phyloP scores from a whole-genome alignment of 2,888 invertebrate genomes.

The Meta bourneti region DNA sequence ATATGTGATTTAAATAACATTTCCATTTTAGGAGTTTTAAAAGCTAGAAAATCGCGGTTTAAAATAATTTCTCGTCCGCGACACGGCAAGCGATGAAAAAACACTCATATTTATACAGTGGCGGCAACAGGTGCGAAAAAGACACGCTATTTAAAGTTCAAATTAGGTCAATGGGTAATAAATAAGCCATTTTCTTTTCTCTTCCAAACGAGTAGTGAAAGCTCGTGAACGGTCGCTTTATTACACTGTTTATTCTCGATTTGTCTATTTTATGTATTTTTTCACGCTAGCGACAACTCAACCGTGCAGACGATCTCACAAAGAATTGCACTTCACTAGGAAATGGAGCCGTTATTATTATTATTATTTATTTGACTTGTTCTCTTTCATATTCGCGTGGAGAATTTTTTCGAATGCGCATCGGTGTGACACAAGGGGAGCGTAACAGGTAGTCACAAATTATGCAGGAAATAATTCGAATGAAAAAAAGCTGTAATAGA shows the following conservation, averaged over 20 bases:
- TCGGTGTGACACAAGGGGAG: conserved; percentile 8
- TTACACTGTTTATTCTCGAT: conserved; percentile 18
- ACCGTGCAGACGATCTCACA: conserved; percentile 12
- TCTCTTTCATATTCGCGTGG: conserved; percentile 19
- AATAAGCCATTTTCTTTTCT: conserved; percentile 13
- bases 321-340: conserved; percentile 29
- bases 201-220: conserved; percentile 1
- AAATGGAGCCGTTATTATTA: conserved; percentile 14
- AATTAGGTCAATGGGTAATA: conserved; percentile 10
- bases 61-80: too few species aligned
- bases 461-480: conserved; percentile 13
- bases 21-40: too few species aligned
- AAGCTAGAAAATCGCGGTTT: too few species aligned
- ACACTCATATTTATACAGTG: not conserved
- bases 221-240: conserved; percentile 3
- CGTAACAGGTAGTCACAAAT: conserved; percentile 34
- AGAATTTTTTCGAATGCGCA: conserved; percentile 5
- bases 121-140: not conserved
- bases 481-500: not conserved
- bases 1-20: too few species aligned
- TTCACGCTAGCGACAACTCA: conserved; percentile 15
- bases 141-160: not conserved
- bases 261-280: not conserved
- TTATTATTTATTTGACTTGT: conserved; percentile 19
- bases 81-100: not conserved